Percentiles rank a stretch among this genome's conserved stretches.
These are phyloP conservation scores for Thysanoteuthis rhombus DNA, from an alignment of 2,888 invertebrate species.

Conservation along the genomic window DNA sequence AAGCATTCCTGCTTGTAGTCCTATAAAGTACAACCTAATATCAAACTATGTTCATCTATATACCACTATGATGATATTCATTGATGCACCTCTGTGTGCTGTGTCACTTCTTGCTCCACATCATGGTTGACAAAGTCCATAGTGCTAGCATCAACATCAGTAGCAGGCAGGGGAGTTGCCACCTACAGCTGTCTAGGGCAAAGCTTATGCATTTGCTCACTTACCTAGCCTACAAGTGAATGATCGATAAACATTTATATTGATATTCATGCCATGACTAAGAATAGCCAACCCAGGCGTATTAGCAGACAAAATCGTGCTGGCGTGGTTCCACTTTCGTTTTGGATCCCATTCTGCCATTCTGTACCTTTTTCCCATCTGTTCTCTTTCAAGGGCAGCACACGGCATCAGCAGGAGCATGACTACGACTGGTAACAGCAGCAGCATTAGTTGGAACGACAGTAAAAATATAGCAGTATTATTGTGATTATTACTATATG, in stretches of 20 bases:
- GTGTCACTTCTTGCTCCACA: background rate
- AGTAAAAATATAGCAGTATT: no score
- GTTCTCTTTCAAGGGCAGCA: background rate
- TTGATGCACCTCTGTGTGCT: background rate
- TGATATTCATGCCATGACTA: slow-evolving; percentile 22
- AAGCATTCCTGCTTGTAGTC: background rate
- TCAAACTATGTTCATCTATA: background rate
- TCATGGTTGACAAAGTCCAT: background rate
- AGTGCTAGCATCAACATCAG: background rate
- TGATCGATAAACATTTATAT: slow-evolving; percentile 22
- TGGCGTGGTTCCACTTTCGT: slow-evolving; percentile 18
- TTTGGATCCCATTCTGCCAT: background rate
- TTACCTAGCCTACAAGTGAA: background rate
- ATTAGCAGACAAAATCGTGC: slow-evolving; percentile 19
- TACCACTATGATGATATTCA: background rate
- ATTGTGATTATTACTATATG: background rate
- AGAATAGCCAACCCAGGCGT: slow-evolving; percentile 17
- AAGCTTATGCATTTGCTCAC: background rate
- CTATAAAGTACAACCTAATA: background rate
- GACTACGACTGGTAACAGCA: background rate
- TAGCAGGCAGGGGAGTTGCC: background rate
- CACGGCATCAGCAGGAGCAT: background rate
- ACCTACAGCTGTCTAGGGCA: background rate
- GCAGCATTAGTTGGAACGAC: background rate
- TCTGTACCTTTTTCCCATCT: background rate